Evolutionary conservation across 2,797 vertebrate genomes (phyloP).

Genomic region (Diceros bicornis): DNA sequence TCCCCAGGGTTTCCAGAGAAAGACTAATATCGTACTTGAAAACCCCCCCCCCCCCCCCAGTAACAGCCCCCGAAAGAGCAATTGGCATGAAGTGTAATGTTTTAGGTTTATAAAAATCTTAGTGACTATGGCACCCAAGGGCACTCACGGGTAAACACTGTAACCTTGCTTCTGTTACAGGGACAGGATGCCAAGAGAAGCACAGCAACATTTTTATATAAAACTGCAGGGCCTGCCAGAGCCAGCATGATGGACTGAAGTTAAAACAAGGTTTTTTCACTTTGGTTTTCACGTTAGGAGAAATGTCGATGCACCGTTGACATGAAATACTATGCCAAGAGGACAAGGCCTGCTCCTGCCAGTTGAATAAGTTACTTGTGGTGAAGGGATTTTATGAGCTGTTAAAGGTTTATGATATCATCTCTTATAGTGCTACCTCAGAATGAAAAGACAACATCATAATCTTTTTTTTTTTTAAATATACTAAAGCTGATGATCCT

Average conservation of each 20-base stretch:
- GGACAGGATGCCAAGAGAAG: conserved; percentile 51
- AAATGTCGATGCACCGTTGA: not conserved
- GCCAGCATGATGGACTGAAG: not conserved
- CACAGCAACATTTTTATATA: not conserved
- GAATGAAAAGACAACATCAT: conserved; percentile 27
- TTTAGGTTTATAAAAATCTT: conserved; percentile 75
- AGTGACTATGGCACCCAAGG: conserved; percentile 64
- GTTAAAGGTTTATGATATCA: not conserved
- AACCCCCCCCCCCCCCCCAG: not conserved
- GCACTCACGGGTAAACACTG: conserved; percentile 45
- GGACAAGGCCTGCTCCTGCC: not conserved
- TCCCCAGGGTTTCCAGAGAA: conserved; percentile 60
- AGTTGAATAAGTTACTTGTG: not conserved
- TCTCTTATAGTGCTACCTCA: not conserved
- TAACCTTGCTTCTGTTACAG: not conserved
- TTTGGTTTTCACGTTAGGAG: not conserved
- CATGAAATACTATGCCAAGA: not conserved
- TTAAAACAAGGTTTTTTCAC: not conserved
- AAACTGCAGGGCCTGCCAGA: conserved; percentile 31
- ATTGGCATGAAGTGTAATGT: conserved; percentile 59
- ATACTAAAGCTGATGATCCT: not conserved
- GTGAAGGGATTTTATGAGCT: not conserved
- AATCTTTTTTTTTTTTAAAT: not conserved
- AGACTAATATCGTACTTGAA: conserved; percentile 58
- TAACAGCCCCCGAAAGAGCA: conserved; percentile 73